These are phyloP conservation scores for Notiomystis cincta DNA, from an alignment of 2,113 vertebrate species.

Conservation along the genomic window DNA sequence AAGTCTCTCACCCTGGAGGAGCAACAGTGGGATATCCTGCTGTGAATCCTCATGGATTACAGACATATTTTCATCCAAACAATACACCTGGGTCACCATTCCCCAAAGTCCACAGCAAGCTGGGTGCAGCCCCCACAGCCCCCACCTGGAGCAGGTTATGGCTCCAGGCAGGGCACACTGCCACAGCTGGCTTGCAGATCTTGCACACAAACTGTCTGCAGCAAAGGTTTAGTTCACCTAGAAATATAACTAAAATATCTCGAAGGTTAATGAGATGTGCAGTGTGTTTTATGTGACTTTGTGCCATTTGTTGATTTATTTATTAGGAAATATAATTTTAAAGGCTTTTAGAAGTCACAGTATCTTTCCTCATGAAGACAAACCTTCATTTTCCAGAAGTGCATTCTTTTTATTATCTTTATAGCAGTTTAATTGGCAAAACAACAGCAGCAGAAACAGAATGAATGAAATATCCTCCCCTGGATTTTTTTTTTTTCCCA, in stretches of 20 bases:
- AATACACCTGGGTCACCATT: background rate
- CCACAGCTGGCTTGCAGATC: background rate
- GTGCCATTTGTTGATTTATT: slow-evolving; percentile 1
- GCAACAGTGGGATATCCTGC: background rate
- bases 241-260: background rate
- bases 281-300: background rate
- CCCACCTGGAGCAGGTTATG: too few relatives aligned
- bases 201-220: background rate
- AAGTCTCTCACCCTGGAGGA: background rate
- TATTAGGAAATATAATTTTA: slow-evolving; percentile 15
- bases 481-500: accelerated
- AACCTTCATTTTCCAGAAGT: background rate
- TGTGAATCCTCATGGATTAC: accelerated
- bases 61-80: background rate
- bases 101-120: background rate
- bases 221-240: background rate
- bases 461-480: background rate
- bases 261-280: background rate
- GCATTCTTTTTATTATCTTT: background rate
- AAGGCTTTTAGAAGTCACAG: background rate
- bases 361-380: background rate
- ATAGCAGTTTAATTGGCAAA: slow-evolving; percentile 2
- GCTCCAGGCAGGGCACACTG: background rate
- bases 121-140: background rate
- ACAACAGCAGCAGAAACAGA: background rate